Evolutionary conservation across 2,888 invertebrate genomes (phyloP), one percentile per base, ranked within the genome.

Genomic region (Therioaphis trifolii): DNA sequence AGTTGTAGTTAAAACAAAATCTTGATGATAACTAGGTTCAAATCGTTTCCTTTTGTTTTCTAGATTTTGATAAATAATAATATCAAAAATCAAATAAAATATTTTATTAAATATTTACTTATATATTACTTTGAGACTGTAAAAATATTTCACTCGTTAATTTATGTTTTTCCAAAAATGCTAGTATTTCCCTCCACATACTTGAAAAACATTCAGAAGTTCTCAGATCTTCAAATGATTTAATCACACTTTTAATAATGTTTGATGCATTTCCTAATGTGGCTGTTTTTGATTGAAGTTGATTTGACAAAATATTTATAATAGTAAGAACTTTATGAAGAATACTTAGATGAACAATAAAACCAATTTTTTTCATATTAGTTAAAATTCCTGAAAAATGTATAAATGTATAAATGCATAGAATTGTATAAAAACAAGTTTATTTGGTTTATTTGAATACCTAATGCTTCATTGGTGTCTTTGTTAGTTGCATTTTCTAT

Each of bases 331-430:
- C 43, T 11, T 69, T 43, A n/a, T 69, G 40, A 21, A 69, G 24
- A 43, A 69, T 69, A 69, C 40, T n/a, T 43, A 69, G 43, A 69
- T 69, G 21, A 69, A 69, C 69, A 1, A 69, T 24, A 69, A 69
- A 68, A 15, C 3, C 29, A 29, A 14, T 3, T 29, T 63, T 63
- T 63, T 43, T 4, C 43, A 43, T 43, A 43, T 43, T 43, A 7
- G 43, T n/a, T n/a, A n/a, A n/a, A n/a, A n/a, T n/a, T n/a, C n/a
- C n/a, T n/a, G n/a, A n/a, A n/a, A n/a, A n/a, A 43, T 43, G 11
- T 7, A 43, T 43, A 43, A 7, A 43, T 43, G 11, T 7, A 7
- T 4, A 11, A 7, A 43, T 7, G 43, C 11, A 43, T 43, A 43
- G 11, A 43, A 43, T 43, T 7, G 4, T 7, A 43, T 43, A 43